phyloP scores from a whole-genome alignment of 2,113 vertebrate species.

The Proteles cristata region DNA sequence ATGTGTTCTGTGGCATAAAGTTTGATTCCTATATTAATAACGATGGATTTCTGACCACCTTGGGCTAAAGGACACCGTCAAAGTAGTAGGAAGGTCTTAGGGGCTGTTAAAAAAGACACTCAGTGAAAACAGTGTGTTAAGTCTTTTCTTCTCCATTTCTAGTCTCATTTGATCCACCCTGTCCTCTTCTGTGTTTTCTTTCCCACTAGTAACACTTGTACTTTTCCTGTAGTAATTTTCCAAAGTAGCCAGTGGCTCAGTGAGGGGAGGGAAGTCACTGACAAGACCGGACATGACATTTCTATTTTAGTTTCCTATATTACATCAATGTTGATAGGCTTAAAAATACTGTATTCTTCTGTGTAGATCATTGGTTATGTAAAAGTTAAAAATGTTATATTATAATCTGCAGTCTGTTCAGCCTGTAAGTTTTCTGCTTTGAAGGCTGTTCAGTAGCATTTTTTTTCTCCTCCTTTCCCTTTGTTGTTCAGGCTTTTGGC shows the following conservation, averaged over 20 bases:
- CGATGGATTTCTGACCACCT: neutral
- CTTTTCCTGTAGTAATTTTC: neutral
- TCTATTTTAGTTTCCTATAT: neutral
- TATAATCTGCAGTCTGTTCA: neutral
- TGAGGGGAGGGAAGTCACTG: neutral
- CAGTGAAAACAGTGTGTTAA: neutral
- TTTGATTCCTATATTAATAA: neutral
- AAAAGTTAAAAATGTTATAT: slow-evolving; percentile 13
- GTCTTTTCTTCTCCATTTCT: neutral
- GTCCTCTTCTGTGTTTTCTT: neutral
- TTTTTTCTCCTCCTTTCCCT: neutral
- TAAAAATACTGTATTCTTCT: neutral
- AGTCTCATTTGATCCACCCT: neutral
- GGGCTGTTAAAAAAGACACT: neutral
- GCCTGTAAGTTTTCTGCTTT: neutral
- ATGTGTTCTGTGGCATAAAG: neutral
- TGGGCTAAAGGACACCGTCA: neutral
- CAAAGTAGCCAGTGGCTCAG: neutral
- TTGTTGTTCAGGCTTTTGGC: neutral
- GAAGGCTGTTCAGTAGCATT: neutral
- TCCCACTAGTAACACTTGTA: neutral
- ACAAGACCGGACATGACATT: neutral
- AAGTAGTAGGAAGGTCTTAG: neutral
- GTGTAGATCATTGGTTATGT: neutral
- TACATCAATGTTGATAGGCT: neutral